phyloP scores from a whole-genome alignment of 1,140 invertebrate species.

The Steinernema khuongi region DNA sequence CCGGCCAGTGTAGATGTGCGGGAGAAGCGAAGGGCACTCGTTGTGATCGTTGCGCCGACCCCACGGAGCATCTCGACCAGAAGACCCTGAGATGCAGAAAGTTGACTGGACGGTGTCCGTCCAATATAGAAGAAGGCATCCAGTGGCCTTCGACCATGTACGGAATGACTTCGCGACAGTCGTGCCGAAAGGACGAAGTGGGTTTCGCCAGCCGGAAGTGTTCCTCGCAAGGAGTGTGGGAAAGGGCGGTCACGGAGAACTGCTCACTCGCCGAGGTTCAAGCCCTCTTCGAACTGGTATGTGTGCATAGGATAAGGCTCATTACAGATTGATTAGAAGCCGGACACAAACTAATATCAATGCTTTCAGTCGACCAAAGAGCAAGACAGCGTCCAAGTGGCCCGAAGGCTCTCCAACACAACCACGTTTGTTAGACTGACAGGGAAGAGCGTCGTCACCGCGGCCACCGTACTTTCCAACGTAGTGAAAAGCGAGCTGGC shows the following conservation, averaged over 20 bases:
- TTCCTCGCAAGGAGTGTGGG: background rate
- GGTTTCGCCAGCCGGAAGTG: constrained; percentile 52
- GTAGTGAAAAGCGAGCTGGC: background rate
- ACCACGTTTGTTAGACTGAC: constrained; percentile 43
- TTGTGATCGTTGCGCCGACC: constrained; percentile 47
- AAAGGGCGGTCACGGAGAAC: background rate
- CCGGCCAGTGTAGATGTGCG: constrained; percentile 49
- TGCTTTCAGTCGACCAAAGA: background rate
- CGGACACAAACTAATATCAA: background rate
- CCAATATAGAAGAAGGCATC: constrained; percentile 50
- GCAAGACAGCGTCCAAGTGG: background rate
- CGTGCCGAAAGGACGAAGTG: constrained; percentile 45
- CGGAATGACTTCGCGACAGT: constrained; percentile 28
- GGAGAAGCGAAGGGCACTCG: constrained; percentile 51
- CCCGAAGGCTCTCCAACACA: background rate
- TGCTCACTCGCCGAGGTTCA: background rate
- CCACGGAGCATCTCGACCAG: constrained; percentile 37
- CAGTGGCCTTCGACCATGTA: constrained; percentile 51
- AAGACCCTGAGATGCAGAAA: constrained; percentile 44
- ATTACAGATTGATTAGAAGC: no score
- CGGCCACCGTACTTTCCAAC: constrained; percentile 23
- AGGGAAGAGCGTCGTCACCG: constrained; percentile 5
- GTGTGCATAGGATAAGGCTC: no score
- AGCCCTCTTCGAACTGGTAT: background rate
- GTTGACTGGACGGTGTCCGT: constrained; percentile 45